Base-by-base conservation (phyloP, 92 coral and sea anemone species). In the Actinernus sp. region DNA sequence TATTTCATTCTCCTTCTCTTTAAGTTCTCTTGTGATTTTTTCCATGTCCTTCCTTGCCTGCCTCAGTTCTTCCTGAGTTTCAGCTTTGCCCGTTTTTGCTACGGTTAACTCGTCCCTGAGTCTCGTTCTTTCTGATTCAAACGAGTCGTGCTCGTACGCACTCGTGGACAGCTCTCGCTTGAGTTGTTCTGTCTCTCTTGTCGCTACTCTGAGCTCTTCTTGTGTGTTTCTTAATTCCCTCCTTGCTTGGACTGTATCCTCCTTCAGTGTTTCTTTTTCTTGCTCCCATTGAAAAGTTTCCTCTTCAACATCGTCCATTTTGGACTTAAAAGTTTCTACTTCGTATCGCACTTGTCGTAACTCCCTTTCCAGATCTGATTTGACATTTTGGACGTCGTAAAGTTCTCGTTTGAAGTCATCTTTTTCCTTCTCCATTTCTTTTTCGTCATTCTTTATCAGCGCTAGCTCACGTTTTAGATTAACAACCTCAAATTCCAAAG, bases 341-440 rank as follows among this genome's bases (percentile, higher is more conserved):
- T 88, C 88, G 4, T 78, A 84, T 59, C 79, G 81, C 22, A 89
- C 75, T 10, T 82, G 78, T 3, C 54, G 52, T 18, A 84, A 60
- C 50, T 88, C 81, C 32, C 84, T 86, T 39, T 92, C 87, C 19
- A 80, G 22, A 11, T 82, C 71, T 23, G 82, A 18, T 39, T 75
- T 86, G 21, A 89, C 96, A 55, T 73, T 73, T 17, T 68, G 39
- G 30, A 75, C 38, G 27, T 47, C 63, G 11, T 76, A 47, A 19
- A 84, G 31, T 52, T 89, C 96, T 26, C 49, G 58, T 33, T 76
- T 81, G 20, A 47, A 63, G 24, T 27, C 54, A 19, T 85, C 86
- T 12, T 38, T n/a, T n/a, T n/a, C n/a, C n/a, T n/a, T n/a, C n/a
- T n/a, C 45, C 63, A 66, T 76, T 14, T 57, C 63, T 41, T 83